Evolutionary conservation across 92 coral and sea anemone genomes (phyloP), one percentile per base, ranked within the genome.

Genomic region (Blastomussa wellsi): DNA sequence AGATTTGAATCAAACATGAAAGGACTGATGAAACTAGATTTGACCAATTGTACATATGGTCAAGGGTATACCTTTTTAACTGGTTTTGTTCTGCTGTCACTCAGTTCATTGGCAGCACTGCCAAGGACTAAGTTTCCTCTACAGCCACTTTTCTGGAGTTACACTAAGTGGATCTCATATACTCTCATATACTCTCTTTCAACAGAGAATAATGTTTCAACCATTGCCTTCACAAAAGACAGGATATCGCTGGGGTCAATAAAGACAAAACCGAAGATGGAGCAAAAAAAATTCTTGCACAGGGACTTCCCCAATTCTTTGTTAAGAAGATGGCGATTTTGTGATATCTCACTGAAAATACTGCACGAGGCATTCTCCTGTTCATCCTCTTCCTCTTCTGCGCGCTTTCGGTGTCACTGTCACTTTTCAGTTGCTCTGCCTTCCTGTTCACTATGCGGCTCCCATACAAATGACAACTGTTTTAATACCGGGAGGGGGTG

Each of bases 21-120:
- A 7, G 85, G 89, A 29, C 89, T 86, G 4, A 86, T 65, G 69
- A 86, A 86, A 39, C 20, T 69, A 1, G 85, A 81, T 37, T 62
- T 79, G 8, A 88, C 90, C 22, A 88, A 65, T 47, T 31, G 33
- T 76, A 52, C 82, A 75, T 22, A 4, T 86, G 90, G 81, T 87
- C 90, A 16, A 81, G 29, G 14, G 82, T 86, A 44, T 68, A 77
- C 77, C 37, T 81, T 65, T 81, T 79, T 74, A 39, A 79, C 79
- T 5, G 84, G 84, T 24, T 80, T 69, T 1, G 67, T 52, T 42
- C 33, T 67, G 78, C 17, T 16, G 29, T 71, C 77, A 65, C 86
- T 67, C 66, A 86, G 32, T 4, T 72, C 70, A 28, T 39, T 65
- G 12, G 80, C 80, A 29, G 86, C 80, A 69, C 47, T 60, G 2